A percentile compares a stretch with the other conserved stretches of the same genome.
These are phyloP conservation scores for Drosophila setifemur DNA, from an alignment of 1,140 invertebrate species.

Conservation along the genomic window DNA sequence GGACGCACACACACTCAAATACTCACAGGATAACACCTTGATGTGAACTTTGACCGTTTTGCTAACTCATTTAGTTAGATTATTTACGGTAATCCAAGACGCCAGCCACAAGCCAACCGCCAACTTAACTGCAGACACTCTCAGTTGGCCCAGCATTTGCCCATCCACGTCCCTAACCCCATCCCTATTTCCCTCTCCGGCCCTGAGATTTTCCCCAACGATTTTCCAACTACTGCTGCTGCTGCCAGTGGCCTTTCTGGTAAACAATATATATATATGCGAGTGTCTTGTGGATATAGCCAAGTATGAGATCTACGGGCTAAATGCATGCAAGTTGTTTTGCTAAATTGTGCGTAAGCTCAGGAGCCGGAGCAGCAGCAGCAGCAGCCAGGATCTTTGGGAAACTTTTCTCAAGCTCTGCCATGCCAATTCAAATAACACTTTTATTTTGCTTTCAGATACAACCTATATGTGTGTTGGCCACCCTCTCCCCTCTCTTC, in stretches of 20 bases:
- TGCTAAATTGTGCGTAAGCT: constrained; percentile 80
- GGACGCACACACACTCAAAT: constrained; percentile 18
- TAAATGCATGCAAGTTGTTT: constrained; percentile 77
- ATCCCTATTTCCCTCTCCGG: not conserved
- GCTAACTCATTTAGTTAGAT: constrained; percentile 78
- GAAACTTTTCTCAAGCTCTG: constrained; percentile 76
- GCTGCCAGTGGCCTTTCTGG: no score
- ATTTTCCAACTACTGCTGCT: not conserved
- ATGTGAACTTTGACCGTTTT: constrained; percentile 76
- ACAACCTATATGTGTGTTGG: not conserved
- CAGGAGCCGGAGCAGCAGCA: not conserved
- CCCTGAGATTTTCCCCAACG: not conserved
- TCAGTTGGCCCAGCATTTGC: constrained; percentile 1
- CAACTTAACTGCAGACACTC: constrained; percentile 59
- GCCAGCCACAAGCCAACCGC: constrained; percentile 65
- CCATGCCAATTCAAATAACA: constrained; percentile 76
- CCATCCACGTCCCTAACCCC: no score
- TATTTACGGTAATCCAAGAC: constrained; percentile 79
- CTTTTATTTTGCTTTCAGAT: constrained; percentile 69
- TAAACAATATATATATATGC: not conserved
- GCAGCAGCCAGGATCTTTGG: constrained; percentile 25
- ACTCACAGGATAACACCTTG: constrained; percentile 55
- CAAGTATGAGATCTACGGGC: constrained; percentile 50
- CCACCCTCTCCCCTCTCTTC: constrained; percentile 13
- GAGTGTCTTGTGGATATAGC: no score